Conservation (phyloP, 1,140 invertebrate genomes). For the Drosophila nigrodunni region DNA sequence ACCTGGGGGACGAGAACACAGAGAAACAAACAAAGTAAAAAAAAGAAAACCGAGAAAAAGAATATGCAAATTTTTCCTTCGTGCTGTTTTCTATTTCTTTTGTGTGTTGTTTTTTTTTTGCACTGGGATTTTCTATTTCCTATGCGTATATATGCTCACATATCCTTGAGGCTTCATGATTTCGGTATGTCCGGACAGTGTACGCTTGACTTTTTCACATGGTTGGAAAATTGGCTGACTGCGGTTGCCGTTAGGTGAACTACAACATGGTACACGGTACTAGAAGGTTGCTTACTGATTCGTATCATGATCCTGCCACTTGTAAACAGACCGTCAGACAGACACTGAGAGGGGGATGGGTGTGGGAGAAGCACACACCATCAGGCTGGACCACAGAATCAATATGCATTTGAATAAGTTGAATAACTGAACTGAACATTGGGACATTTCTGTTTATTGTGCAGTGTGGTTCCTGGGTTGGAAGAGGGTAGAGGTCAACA, state of each 20-base stretch:
- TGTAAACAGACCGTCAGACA: conserved; percentile 61
- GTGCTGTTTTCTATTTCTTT: conserved; percentile 35
- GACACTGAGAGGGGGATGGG: conserved; percentile 4
- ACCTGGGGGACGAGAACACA: conserved; percentile 14
- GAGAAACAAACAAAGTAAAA: conserved; percentile 22
- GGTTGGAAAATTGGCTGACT: conserved; percentile 23
- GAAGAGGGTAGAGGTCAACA: conserved; percentile 20
- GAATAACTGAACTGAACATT: not conserved
- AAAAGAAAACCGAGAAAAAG: conserved; percentile 22
- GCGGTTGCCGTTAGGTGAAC: conserved; percentile 54
- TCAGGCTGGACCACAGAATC: conserved; percentile 71
- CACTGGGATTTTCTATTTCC: conserved; percentile 54
- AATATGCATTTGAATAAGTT: conserved; percentile 80
- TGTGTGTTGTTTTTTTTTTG: conserved; percentile 43
- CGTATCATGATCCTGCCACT: conserved; percentile 73
- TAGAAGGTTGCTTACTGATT: conserved; percentile 59
- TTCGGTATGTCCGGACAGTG: conserved; percentile 29
- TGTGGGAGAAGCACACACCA: conserved; percentile 16
- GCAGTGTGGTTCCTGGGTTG: not conserved
- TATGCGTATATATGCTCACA: conserved; percentile 18
- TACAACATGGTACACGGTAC: conserved; percentile 10
- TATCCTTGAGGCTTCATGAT: not conserved
- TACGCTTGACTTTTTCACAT: conserved; percentile 19
- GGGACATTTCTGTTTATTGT: conserved; percentile 21
- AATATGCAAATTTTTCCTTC: conserved; percentile 66